phyloP scores from a whole-genome alignment of 2,888 invertebrate genomes.

The Endomychus coccineus region DNA sequence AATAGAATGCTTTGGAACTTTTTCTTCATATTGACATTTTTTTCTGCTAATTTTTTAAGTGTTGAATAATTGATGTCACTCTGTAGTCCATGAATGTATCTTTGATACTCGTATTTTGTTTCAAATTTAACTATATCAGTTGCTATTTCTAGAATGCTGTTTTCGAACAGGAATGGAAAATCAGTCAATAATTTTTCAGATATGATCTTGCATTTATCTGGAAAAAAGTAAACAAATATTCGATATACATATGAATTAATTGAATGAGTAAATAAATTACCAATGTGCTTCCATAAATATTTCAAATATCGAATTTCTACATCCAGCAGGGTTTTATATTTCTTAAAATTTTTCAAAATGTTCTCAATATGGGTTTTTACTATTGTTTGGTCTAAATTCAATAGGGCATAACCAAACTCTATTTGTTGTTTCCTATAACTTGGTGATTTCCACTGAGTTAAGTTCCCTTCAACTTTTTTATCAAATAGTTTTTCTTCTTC shows the following conservation, averaged over 20 bases:
- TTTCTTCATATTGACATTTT: neutral
- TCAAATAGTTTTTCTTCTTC: neutral
- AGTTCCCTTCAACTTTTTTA: neutral
- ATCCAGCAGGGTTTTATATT: neutral
- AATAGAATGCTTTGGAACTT: constrained; percentile 5
- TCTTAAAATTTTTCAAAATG: neutral
- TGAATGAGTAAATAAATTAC: too few species aligned
- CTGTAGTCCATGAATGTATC: neutral
- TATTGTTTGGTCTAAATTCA: constrained; percentile 2
- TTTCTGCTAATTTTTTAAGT: constrained; percentile 1
- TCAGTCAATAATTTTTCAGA: neutral
- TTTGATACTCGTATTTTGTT: neutral
- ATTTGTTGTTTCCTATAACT: constrained; percentile 6
- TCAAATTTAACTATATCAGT: constrained; percentile 3
- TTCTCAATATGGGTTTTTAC: constrained; percentile 1
- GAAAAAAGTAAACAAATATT: too few species aligned
- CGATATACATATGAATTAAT: too few species aligned
- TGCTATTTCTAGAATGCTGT: constrained; percentile 1
- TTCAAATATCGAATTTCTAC: constrained; percentile 2
- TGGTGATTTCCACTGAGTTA: neutral
- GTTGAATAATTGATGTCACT: neutral
- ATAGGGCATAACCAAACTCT: constrained; percentile 2
- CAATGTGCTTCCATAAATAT: neutral
- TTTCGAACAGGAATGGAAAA: constrained; percentile 5
- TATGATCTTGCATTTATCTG: neutral